Conservation (phyloP, 92 coral and sea anemone species). For the Isaurus tuberculatus region DNA sequence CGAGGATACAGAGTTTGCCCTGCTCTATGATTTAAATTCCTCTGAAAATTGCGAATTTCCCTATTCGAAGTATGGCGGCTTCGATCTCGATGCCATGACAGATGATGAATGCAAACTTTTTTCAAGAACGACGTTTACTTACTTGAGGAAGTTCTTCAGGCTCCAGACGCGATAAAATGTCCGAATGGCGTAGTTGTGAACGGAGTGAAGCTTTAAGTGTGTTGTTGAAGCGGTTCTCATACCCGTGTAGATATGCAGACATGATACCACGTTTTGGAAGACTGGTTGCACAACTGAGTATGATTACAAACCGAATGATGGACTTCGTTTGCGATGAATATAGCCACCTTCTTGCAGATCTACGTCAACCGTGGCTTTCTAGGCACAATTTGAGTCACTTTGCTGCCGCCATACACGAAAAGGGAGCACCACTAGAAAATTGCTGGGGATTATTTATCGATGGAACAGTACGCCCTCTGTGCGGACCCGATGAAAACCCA, state of each 20-base stretch:
- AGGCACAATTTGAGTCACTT: constrained; percentile 36
- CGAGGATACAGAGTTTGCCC: constrained; percentile 45
- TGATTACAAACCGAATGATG: constrained; percentile 47
- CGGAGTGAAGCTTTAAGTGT: constrained; percentile 55
- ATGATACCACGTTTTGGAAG: constrained; percentile 57
- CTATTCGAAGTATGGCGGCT: constrained; percentile 68
- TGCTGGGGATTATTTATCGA: constrained; percentile 67
- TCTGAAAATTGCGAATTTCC: constrained; percentile 66
- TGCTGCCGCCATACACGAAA: constrained; percentile 37
- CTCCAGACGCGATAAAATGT: constrained; percentile 57
- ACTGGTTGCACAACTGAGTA: constrained; percentile 55
- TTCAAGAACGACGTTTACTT: constrained; percentile 59
- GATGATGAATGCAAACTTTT: constrained; percentile 67
- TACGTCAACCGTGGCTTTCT: constrained; percentile 61
- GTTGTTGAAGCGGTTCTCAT: constrained; percentile 51
- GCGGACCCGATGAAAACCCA: constrained; percentile 56
- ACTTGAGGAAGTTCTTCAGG: constrained; percentile 54
- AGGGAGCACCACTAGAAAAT: constrained; percentile 53
- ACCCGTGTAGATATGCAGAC: constrained; percentile 58
- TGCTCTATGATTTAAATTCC: constrained; percentile 53
- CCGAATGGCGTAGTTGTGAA: constrained; percentile 45
- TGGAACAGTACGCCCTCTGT: constrained; percentile 61
- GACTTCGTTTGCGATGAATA: constrained; percentile 40
- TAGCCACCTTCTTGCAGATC: constrained; percentile 46
- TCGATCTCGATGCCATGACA: constrained; percentile 61